phyloP scores from a whole-genome alignment of 2,888 invertebrate species.

The Drepanosiphum platanoidis region DNA sequence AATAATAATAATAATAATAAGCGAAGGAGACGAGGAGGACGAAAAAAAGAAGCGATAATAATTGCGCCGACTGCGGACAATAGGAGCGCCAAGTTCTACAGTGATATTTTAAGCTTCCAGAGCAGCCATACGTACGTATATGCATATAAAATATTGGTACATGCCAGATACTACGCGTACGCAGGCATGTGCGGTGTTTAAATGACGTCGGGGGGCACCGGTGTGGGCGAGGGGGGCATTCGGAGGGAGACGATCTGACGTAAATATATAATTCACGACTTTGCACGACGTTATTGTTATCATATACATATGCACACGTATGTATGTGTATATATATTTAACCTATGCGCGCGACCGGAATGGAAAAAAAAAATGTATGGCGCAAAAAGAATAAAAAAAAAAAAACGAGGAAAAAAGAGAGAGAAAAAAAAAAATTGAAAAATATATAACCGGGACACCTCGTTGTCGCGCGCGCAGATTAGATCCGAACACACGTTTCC shows the following conservation, averaged over 20 bases:
- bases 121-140: neutral
- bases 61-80: conserved; percentile 36
- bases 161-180: neutral
- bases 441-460: conserved; percentile 43
- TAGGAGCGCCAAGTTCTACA: conserved; percentile 4
- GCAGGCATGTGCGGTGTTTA: neutral
- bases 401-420: neutral
- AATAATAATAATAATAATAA: neutral
- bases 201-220: neutral
- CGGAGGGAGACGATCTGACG: conserved; percentile 18
- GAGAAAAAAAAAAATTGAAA: neutral
- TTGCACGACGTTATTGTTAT: conserved; percentile 60
- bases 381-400: neutral
- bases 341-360: conserved; percentile 40
- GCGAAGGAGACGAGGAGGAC: no score
- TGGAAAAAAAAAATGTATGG: neutral
- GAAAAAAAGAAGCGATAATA: conserved; percentile 16
- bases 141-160: no score
- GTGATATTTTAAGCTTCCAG: conserved; percentile 42
- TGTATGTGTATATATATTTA: neutral
- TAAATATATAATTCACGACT: conserved; percentile 62
- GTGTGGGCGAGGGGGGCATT: neutral
- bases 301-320: neutral
- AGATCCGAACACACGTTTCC: conserved; percentile 62
- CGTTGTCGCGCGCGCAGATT: conserved; percentile 53